Percentiles rank a stretch among this genome's conserved stretches.
Evolutionary conservation across 2,797 vertebrate species (phyloP).

Genomic region (Muscicapa comitata): DNA sequence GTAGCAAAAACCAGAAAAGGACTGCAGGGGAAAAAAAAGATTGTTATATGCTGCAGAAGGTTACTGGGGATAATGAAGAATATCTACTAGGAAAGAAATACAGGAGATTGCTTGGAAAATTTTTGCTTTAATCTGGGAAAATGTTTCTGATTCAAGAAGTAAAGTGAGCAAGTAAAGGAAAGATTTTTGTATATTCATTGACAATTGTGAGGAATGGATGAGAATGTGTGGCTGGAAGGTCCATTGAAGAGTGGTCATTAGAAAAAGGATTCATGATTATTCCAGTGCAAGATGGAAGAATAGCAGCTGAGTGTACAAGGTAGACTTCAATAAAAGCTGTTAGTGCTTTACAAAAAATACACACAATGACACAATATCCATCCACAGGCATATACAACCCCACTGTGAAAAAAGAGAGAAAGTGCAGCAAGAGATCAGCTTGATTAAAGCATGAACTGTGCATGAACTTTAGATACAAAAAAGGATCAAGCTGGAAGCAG

Average conservation of each 20-base stretch:
- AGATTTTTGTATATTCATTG: neutral
- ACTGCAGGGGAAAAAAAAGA: neutral
- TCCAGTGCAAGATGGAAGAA: neutral
- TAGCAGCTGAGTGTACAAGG: neutral
- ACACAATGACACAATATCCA: neutral
- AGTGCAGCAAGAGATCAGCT: neutral
- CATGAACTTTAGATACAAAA: neutral
- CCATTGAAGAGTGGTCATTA: neutral
- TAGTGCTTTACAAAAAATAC: neutral
- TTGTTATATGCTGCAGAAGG: neutral
- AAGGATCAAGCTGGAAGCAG: neutral
- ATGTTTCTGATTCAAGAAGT: neutral
- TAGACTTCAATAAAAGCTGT: neutral
- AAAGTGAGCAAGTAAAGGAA: neutral
- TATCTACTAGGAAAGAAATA: neutral
- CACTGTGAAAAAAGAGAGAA: neutral
- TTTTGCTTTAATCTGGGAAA: neutral
- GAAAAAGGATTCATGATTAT: neutral
- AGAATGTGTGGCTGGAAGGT: neutral
- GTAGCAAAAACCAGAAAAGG: neutral
- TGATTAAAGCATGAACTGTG: conserved; percentile 18
- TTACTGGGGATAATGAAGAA: neutral
- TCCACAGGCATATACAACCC: neutral
- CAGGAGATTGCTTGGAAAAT: neutral
- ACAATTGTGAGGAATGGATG: neutral